A percentile compares a stretch with the other conserved stretches of the same genome.
phyloP scores from a whole-genome alignment of 2,888 invertebrate species.

The Melipona bicolor region DNA sequence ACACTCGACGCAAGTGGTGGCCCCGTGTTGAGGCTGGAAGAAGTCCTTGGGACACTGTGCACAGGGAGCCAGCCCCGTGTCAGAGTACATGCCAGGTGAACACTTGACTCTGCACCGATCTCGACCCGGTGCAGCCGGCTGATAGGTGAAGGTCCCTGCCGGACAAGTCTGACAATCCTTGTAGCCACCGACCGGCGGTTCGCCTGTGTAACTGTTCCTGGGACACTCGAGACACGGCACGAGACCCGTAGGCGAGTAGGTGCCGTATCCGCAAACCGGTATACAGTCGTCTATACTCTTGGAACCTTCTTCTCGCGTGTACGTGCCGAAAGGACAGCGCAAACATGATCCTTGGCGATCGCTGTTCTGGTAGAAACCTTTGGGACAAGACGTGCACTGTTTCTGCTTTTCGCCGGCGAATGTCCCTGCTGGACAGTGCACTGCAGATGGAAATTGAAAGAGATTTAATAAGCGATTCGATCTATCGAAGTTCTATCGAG shows the following conservation, averaged over 20 bases:
- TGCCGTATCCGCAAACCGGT: conserved; percentile 98
- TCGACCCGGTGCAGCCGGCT: conserved; percentile 94
- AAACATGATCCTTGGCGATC: conserved; percentile 95
- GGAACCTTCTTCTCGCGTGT: conserved; percentile 95
- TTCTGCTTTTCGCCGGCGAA: conserved; percentile 96
- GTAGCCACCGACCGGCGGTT: conserved; percentile 95
- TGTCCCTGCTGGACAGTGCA: conserved; percentile 98
- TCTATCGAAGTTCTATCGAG: background rate
- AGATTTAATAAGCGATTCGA: background rate
- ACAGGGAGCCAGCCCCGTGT: conserved; percentile 97
- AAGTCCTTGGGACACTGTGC: conserved; percentile 96
- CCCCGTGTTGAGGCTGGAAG: conserved; percentile 94
- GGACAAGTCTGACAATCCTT: conserved; percentile 98
- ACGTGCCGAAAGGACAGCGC: conserved; percentile 96
- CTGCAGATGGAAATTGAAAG: conserved; percentile 82
- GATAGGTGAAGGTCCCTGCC: conserved; percentile 94
- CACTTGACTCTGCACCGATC: conserved; percentile 95
- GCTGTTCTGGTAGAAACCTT: conserved; percentile 97
- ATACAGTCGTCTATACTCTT: conserved; percentile 94
- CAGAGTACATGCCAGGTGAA: conserved; percentile 94
- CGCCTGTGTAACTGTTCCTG: conserved; percentile 94
- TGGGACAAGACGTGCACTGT: conserved; percentile 95
- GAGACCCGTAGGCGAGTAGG: conserved; percentile 96
- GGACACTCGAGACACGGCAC: conserved; percentile 98
- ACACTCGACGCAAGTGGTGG: conserved; percentile 95